These are phyloP conservation scores for Gymnoscelis rufifasciata DNA, from an alignment of 2,888 invertebrate genomes.

Conservation along the genomic window DNA sequence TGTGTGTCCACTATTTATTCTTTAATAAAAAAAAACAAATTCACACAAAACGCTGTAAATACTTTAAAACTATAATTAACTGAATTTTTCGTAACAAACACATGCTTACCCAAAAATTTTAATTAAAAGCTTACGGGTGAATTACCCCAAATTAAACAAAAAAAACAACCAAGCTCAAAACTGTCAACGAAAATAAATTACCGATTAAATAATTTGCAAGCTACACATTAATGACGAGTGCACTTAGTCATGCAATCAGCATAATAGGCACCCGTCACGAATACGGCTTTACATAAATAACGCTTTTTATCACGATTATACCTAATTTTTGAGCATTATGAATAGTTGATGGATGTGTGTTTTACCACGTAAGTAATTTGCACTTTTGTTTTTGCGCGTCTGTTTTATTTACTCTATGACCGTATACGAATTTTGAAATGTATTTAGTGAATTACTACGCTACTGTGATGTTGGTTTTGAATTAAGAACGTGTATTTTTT, in stretches of 20 bases:
- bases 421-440: not conserved
- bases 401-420: conserved; percentile 7
- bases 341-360: conserved; percentile 7
- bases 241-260: conserved; percentile 45
- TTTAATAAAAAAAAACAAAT: too few species aligned
- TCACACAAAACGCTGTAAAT: too few species aligned
- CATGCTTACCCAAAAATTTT: not conserved
- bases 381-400: conserved; percentile 4
- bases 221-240: conserved; percentile 39
- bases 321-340: conserved; percentile 26
- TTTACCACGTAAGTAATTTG: conserved; percentile 1
- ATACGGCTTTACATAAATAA: conserved; percentile 23
- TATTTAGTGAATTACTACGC: not conserved
- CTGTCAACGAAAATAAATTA: conserved; percentile 33
- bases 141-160: not conserved
- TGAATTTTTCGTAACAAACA: too few species aligned
- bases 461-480: not conserved
- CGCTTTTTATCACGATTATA: conserved; percentile 27
- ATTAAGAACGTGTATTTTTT: too few species aligned
- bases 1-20: too few species aligned
- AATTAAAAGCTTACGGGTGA: not conserved
- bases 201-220: conserved; percentile 53
- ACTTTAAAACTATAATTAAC: too few species aligned
- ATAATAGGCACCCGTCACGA: conserved; percentile 45
- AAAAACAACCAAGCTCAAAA: conserved; percentile 10